Evolutionary conservation across 1,140 invertebrate genomes (phyloP).

Genomic region (Pinna nobilis): DNA sequence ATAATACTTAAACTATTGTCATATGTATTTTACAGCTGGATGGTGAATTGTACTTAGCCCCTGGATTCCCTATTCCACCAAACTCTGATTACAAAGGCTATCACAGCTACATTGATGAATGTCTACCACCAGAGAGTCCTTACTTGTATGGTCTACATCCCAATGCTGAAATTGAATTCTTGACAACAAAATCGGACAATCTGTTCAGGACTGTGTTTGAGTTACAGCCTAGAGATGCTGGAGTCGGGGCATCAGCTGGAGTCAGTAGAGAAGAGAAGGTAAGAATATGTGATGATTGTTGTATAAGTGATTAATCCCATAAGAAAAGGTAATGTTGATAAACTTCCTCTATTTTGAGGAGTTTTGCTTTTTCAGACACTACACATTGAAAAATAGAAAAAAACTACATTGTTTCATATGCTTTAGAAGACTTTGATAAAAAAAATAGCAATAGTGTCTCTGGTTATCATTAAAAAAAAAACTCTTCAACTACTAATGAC

Average conservation of each 20-base stretch:
- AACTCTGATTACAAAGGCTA: conserved; percentile 94
- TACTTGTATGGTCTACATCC: conserved; percentile 96
- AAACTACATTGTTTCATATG: background rate
- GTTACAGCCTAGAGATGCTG: conserved; percentile 94
- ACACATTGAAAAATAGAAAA: background rate
- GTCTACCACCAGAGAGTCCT: conserved; percentile 92
- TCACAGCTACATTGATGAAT: conserved; percentile 94
- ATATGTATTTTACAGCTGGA: conserved; percentile 82
- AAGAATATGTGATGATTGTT: no score
- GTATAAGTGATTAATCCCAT: no score
- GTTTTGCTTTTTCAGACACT: background rate
- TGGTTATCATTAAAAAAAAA: no score
- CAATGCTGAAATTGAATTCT: conserved; percentile 96
- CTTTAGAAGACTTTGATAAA: no score
- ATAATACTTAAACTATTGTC: background rate
- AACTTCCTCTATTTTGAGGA: background rate
- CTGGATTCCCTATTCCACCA: conserved; percentile 91
- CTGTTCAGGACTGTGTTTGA: conserved; percentile 96
- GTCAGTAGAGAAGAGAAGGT: conserved; percentile 95
- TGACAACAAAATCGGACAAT: conserved; percentile 93
- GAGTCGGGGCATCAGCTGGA: conserved; percentile 86
- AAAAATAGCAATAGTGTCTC: no score
- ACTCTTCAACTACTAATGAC: no score
- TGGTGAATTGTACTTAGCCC: conserved; percentile 92
- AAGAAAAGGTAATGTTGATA: background rate